A percentile compares a stretch with the other conserved stretches of the same genome.
phyloP scores from a whole-genome alignment of 2,888 invertebrate species.

The Melieria omissa region DNA sequence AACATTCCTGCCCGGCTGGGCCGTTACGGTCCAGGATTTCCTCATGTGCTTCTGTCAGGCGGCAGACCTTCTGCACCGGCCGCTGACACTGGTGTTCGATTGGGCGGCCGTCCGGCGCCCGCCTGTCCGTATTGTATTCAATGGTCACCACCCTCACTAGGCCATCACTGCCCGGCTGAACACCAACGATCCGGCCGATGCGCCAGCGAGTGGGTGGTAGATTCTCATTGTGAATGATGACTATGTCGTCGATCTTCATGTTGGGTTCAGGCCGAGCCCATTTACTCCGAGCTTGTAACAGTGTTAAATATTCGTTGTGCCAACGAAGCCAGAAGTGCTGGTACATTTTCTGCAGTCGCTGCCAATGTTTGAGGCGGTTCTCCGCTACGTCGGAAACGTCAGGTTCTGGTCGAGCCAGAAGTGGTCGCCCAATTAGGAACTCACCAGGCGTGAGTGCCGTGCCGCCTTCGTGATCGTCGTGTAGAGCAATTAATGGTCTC shows the following conservation, averaged over 20 bases:
- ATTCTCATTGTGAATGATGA: slow-evolving; percentile 8
- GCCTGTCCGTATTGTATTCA: slow-evolving; percentile 18
- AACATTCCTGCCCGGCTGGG: slow-evolving; percentile 2
- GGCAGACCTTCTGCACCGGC: slow-evolving; percentile 10
- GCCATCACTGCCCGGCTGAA: slow-evolving; percentile 11
- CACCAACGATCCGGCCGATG: slow-evolving; percentile 1
- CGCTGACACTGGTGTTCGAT: slow-evolving; percentile 22
- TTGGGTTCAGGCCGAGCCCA: neutral
- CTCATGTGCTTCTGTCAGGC: slow-evolving; percentile 1
- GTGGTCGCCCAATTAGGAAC: slow-evolving; percentile 28
- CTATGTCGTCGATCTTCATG: neutral
- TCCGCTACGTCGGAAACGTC: neutral
- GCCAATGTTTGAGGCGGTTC: neutral
- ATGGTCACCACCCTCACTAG: neutral
- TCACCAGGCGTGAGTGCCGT: slow-evolving; percentile 36
- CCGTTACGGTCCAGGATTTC: slow-evolving; percentile 10
- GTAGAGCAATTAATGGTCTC: slow-evolving; percentile 18
- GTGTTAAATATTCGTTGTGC: slow-evolving; percentile 1
- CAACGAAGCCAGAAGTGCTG: neutral
- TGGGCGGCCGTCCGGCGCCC: neutral
- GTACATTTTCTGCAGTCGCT: neutral
- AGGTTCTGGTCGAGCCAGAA: neutral
- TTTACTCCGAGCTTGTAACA: slow-evolving; percentile 3
- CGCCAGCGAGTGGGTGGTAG: slow-evolving; percentile 6
- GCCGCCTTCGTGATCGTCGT: slow-evolving; percentile 5